Evolutionary conservation across 1,140 invertebrate genomes (phyloP).

Genomic region (Zaprionus vittiger): DNA sequence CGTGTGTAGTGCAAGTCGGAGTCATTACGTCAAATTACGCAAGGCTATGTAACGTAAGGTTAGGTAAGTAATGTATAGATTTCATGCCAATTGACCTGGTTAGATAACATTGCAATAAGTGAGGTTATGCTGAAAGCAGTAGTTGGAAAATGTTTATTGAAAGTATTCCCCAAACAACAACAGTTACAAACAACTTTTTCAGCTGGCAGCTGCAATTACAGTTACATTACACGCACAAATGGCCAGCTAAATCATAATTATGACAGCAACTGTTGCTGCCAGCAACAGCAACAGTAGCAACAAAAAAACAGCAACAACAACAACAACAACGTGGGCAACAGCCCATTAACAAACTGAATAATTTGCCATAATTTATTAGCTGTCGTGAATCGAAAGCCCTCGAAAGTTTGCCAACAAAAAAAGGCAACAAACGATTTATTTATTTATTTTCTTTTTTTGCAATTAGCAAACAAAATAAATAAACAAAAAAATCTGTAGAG

Average conservation of each 20-base stretch:
- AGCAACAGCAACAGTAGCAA: conserved; percentile 34
- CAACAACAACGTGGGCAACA: conserved; percentile 1
- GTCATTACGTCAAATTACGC: neutral
- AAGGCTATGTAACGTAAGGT: neutral
- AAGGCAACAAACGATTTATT: conserved; percentile 16
- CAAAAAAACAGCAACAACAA: conserved; percentile 23
- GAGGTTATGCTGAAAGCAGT: neutral
- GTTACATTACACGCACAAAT: conserved; percentile 52
- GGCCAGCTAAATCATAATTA: conserved; percentile 72
- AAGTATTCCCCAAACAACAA: conserved; percentile 20
- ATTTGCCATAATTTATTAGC: conserved; percentile 78
- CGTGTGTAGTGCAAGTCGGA: neutral
- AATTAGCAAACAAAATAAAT: conserved; percentile 23
- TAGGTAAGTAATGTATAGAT: neutral
- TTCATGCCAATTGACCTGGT: neutral
- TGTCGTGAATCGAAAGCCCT: conserved; percentile 48
- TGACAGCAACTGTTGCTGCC: conserved; percentile 63
- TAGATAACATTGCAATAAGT: neutral
- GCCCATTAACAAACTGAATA: conserved; percentile 72
- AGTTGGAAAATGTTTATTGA: conserved; percentile 10
- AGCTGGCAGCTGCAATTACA: conserved; percentile 43
- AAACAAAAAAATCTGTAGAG: neutral
- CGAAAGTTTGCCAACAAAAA: conserved; percentile 57
- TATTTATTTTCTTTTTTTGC: conserved; percentile 10
- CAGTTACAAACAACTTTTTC: neutral